These are phyloP conservation scores for Hemichromis elongatus DNA, from an alignment of 2,113 vertebrate genomes.

Conservation along the genomic window DNA sequence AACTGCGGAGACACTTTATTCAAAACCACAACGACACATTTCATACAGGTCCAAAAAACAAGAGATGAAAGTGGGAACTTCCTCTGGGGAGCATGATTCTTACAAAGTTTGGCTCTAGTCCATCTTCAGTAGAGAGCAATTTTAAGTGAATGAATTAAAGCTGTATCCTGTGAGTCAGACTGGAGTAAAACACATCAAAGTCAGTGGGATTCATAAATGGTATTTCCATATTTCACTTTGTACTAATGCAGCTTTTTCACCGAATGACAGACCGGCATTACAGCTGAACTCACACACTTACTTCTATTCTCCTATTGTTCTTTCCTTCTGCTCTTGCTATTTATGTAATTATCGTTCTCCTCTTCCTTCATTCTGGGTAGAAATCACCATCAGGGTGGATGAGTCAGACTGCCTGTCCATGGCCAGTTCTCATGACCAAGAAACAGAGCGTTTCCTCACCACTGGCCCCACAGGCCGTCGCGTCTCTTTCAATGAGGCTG, in stretches of 20 bases:
- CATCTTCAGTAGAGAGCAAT: neutral
- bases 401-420: slow-evolving; percentile 85
- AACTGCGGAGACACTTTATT: neutral
- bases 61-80: neutral
- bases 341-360: neutral
- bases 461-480: slow-evolving; percentile 83
- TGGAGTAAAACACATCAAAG: neutral
- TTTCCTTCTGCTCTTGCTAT: neutral
- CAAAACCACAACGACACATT: neutral
- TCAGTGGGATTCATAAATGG: neutral
- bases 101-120: neutral
- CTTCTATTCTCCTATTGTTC: neutral
- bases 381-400: slow-evolving; percentile 86
- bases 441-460: slow-evolving; percentile 90
- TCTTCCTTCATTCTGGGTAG: slow-evolving; percentile 53
- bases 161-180: neutral
- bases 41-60: neutral
- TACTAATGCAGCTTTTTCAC: fast-evolving
- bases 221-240: neutral
- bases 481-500: slow-evolving; percentile 96
- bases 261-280: neutral
- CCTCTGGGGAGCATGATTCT: neutral
- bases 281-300: neutral
- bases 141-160: neutral
- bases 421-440: slow-evolving; percentile 81